phyloP scores from a whole-genome alignment of 1,140 invertebrate species.

The Philaenus spumarius region DNA sequence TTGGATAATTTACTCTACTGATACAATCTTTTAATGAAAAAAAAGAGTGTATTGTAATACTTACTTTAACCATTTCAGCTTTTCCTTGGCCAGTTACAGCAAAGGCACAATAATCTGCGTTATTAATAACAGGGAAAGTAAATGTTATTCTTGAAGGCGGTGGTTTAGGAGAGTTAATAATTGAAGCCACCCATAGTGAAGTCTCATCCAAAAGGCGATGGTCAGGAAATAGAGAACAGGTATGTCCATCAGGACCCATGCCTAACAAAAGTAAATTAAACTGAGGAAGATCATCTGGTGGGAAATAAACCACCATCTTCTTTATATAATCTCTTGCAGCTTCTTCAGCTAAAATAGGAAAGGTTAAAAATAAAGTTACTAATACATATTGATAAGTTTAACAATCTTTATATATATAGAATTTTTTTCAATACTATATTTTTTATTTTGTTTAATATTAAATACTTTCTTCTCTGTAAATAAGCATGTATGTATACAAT shows the following conservation, averaged over 20 bases:
- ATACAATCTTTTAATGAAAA: too few species aligned
- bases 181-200: constrained; percentile 67
- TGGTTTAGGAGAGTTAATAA: constrained; percentile 93
- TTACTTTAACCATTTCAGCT: constrained; percentile 83
- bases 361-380: not conserved
- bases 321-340: constrained; percentile 76
- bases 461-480: not conserved
- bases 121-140: constrained; percentile 89
- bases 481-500: too few species aligned
- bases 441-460: not conserved
- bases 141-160: constrained; percentile 86
- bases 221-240: constrained; percentile 92
- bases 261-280: constrained; percentile 91
- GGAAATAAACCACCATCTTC: constrained; percentile 55
- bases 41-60: constrained; percentile 15
- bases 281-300: constrained; percentile 49
- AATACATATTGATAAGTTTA: not conserved
- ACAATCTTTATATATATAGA: not conserved
- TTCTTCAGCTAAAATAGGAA: constrained; percentile 57
- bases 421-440: not conserved
- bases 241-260: constrained; percentile 98
- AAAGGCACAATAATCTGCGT: constrained; percentile 77
- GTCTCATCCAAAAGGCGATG: constrained; percentile 65
- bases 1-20: too few species aligned
- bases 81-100: constrained; percentile 76